A percentile compares a stretch with the other conserved stretches of the same genome.
These are phyloP conservation scores for Aricia artaxerxes DNA, from an alignment of 2,888 invertebrate species.

Conservation along the genomic window DNA sequence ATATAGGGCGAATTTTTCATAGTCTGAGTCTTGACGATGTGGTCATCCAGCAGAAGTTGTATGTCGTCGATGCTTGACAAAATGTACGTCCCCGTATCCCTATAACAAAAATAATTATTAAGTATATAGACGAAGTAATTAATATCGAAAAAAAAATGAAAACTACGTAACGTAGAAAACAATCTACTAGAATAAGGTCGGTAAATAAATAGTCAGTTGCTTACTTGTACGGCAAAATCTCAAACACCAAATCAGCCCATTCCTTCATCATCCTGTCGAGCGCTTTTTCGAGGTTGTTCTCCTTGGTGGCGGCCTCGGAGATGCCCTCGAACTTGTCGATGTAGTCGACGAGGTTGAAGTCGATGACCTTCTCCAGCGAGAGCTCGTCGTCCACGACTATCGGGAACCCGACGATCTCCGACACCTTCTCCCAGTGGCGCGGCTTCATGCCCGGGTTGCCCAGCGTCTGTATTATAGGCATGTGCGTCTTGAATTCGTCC, in stretches of 20 bases:
- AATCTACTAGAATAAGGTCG: too few species aligned
- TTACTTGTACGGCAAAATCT: conserved; percentile 85
- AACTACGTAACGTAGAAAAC: too few species aligned
- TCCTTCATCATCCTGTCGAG: conserved; percentile 94
- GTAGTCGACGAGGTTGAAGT: conserved; percentile 93
- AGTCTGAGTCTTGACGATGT: conserved; percentile 97
- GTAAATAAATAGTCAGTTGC: conserved; percentile 35
- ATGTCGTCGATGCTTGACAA: conserved; percentile 96
- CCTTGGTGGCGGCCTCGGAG: conserved; percentile 97
- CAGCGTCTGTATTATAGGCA: conserved; percentile 95
- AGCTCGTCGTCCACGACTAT: conserved; percentile 91
- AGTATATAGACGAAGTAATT: too few species aligned
- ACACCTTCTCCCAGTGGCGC: conserved; percentile 96
- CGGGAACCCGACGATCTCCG: conserved; percentile 96
- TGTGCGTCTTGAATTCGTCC: conserved; percentile 91
- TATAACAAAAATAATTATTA: conserved; percentile 44
- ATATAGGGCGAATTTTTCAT: conserved; percentile 99
- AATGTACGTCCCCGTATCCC: conserved; percentile 94
- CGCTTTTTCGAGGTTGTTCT: conserved; percentile 94
- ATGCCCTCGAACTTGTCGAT: conserved; percentile 94
- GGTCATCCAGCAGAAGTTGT: conserved; percentile 95
- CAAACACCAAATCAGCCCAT: conserved; percentile 91
- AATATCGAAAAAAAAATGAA: too few species aligned
- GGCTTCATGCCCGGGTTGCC: conserved; percentile 97
- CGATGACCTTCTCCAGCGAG: conserved; percentile 91